Evolutionary conservation across 2,113 vertebrate species (phyloP).

Genomic region (Microcebus tavaratra): DNA sequence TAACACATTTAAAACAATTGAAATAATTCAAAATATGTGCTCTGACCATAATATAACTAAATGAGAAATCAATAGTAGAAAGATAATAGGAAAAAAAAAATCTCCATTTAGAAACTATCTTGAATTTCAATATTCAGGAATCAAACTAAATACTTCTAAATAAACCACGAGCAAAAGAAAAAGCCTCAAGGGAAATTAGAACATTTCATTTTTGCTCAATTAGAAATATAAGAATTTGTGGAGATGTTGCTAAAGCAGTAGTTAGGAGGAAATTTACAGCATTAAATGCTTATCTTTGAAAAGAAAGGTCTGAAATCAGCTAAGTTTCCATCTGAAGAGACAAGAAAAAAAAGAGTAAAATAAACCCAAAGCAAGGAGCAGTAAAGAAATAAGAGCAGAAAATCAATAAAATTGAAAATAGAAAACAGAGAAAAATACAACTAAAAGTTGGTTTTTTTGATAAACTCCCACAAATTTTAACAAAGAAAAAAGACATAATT

Average conservation of each 20-base stretch:
- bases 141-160: background rate
- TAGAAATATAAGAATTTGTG: background rate
- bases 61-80: background rate
- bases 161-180: background rate
- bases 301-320: background rate
- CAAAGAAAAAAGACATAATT: background rate
- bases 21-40: background rate
- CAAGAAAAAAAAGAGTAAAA: background rate
- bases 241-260: background rate
- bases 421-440: background rate
- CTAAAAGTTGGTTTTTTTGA: background rate
- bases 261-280: background rate
- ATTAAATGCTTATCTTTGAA: conserved; percentile 7
- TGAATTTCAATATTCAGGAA: too few relatives aligned
- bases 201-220: background rate
- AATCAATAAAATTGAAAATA: background rate
- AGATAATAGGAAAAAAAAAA: background rate
- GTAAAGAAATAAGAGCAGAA: background rate
- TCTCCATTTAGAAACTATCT: background rate
- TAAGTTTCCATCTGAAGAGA: conserved; percentile 22
- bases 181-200: background rate
- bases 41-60: background rate
- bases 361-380: background rate
- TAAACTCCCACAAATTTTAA: background rate
- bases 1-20: background rate